Percentiles rank a stretch among this genome's conserved stretches.
These are phyloP conservation scores for Pteropus rufus DNA, from an alignment of 2,797 vertebrate species.

Conservation along the genomic window DNA sequence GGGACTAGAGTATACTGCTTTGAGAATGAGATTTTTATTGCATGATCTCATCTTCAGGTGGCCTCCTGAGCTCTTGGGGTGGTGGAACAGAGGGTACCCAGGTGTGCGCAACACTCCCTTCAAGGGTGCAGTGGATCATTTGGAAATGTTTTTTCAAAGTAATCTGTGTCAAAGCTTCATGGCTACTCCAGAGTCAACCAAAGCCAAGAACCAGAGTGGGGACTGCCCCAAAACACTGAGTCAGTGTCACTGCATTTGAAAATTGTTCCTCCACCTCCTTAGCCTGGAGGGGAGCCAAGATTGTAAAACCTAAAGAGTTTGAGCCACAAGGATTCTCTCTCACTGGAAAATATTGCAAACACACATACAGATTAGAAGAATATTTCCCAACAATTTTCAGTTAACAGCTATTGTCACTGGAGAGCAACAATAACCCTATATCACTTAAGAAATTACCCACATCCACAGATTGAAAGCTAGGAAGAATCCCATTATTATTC, in stretches of 20 bases:
- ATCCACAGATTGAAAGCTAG: neutral
- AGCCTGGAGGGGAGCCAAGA: neutral
- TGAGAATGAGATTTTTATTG: neutral
- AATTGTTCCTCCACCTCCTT: neutral
- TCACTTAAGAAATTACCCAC: constrained; percentile 4
- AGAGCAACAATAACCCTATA: neutral
- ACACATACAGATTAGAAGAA: neutral
- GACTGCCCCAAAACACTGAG: neutral
- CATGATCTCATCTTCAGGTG: neutral
- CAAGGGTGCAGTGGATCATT: neutral
- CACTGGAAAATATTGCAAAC: neutral
- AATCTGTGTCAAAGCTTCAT: neutral
- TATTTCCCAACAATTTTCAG: constrained; percentile 20
- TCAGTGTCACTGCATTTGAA: neutral
- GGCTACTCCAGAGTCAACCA: neutral
- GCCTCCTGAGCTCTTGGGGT: neutral
- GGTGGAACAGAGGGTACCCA: neutral
- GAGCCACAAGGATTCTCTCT: neutral
- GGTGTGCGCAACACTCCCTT: neutral
- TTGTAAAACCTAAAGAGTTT: neutral
- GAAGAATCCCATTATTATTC: neutral
- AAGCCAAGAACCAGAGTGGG: neutral
- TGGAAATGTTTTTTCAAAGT: neutral
- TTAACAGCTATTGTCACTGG: neutral
- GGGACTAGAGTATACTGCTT: neutral